These are phyloP conservation scores for Periophthalmus magnuspinnatus DNA, from an alignment of 2,797 vertebrate genomes.

Conservation along the genomic window DNA sequence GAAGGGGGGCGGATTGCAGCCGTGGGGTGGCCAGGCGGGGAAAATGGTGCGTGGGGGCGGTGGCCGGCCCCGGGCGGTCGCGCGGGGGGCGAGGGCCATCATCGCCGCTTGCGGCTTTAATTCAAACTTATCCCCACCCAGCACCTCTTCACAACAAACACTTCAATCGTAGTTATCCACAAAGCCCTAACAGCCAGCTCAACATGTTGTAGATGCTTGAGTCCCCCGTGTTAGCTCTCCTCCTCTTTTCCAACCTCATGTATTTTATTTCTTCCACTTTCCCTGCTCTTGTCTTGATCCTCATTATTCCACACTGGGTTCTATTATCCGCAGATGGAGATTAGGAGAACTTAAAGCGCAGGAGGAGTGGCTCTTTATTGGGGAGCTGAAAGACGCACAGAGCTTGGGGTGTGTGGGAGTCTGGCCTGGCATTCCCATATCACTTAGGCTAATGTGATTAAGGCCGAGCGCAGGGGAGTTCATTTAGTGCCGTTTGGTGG, in stretches of 20 bases:
- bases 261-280: slow-evolving; percentile 53
- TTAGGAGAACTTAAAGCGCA: slow-evolving; percentile 72
- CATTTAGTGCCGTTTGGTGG: slow-evolving; percentile 62
- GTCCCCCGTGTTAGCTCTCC: slow-evolving; percentile 47
- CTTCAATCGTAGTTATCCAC: slow-evolving; percentile 16
- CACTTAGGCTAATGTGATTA: slow-evolving; percentile 77
- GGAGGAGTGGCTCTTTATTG: slow-evolving; percentile 71
- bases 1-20: too few relatives aligned
- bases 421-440: slow-evolving; percentile 72
- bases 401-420: slow-evolving; percentile 63
- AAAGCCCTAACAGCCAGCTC: slow-evolving; percentile 39
- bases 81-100: too few relatives aligned
- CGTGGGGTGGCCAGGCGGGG: too few relatives aligned
- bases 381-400: slow-evolving; percentile 58
- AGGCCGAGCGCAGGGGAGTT: slow-evolving; percentile 48
- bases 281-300: slow-evolving; percentile 61
- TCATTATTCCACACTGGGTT: slow-evolving; percentile 69
- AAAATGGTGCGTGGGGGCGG: too few relatives aligned
- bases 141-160: slow-evolving; percentile 22
- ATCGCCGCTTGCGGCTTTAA: too few relatives aligned
- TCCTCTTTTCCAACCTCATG: slow-evolving; percentile 53
- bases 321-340: slow-evolving; percentile 70
- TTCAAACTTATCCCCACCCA: slow-evolving; percentile 25
- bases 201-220: slow-evolving; percentile 63
- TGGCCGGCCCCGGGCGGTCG: too few relatives aligned